phyloP scores from a whole-genome alignment of 2,797 vertebrate genomes.

The Natrix natrix region DNA sequence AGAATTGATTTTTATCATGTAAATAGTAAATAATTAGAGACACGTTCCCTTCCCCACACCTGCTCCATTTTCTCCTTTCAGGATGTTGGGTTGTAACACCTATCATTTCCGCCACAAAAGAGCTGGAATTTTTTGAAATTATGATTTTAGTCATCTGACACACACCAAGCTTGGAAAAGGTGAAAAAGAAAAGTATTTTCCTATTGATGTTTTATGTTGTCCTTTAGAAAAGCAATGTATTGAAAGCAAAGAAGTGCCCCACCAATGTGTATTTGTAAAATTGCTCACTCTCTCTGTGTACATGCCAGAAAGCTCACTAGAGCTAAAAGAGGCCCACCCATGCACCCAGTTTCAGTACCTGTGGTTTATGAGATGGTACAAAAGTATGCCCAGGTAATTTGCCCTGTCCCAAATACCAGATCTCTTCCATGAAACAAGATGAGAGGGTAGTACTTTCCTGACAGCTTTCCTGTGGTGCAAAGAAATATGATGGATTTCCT shows the following conservation, averaged over 20 bases:
- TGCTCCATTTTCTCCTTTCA: neutral
- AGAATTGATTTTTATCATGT: neutral
- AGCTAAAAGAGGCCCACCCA: neutral
- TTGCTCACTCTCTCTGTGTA: neutral
- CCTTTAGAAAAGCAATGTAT: conserved; percentile 2
- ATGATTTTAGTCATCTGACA: neutral
- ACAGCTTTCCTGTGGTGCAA: neutral
- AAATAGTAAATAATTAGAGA: neutral
- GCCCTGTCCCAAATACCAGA: neutral
- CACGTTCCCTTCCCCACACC: neutral
- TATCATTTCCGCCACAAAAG: neutral
- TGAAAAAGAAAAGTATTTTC: neutral
- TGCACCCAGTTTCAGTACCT: neutral
- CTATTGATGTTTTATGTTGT: conserved; percentile 9
- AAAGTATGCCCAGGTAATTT: neutral
- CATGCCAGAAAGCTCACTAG: neutral
- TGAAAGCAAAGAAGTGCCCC: conserved; percentile 1
- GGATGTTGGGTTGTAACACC: neutral
- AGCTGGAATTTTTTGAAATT: neutral
- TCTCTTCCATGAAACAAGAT: neutral
- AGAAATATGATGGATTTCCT: neutral
- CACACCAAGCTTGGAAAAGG: neutral
- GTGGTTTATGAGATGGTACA: neutral
- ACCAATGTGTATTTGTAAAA: neutral
- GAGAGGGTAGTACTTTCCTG: neutral